Conservation (phyloP, 1,140 invertebrate species). For the Caenorhabditis briggsae region DNA sequence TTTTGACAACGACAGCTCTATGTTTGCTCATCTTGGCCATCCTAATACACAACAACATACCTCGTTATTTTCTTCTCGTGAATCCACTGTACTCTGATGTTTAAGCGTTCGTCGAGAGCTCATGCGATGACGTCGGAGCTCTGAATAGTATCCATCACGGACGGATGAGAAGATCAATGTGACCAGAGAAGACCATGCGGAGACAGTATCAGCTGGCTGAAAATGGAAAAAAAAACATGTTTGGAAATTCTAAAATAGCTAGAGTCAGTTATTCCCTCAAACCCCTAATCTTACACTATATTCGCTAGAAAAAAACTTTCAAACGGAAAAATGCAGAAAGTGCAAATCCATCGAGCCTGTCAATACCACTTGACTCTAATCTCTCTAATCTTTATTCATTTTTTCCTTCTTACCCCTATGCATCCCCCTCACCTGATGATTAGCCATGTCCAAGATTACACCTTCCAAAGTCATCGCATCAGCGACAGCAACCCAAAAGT, state of each 20-base stretch:
- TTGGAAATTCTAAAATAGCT: background rate
- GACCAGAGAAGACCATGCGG: slow-evolving; percentile 75
- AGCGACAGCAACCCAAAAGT: slow-evolving; percentile 75
- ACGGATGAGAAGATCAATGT: slow-evolving; percentile 74
- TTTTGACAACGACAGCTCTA: background rate
- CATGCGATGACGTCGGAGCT: slow-evolving; percentile 71
- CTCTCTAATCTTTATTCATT: too few relatives aligned
- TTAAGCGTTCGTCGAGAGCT: slow-evolving; percentile 67
- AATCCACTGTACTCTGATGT: slow-evolving; percentile 67
- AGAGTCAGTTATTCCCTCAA: background rate
- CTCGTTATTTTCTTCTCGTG: slow-evolving; percentile 52
- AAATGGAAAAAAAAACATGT: background rate
- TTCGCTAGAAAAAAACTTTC: too few relatives aligned
- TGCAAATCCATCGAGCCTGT: too few relatives aligned
- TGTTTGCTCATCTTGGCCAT: background rate
- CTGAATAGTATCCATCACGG: slow-evolving; percentile 74
- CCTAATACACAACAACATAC: background rate
- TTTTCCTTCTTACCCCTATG: too few relatives aligned
- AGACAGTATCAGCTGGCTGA: slow-evolving; percentile 74
- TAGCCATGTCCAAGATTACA: slow-evolving; percentile 74
- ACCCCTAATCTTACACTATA: too few relatives aligned
- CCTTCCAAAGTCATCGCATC: slow-evolving; percentile 76
- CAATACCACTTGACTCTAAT: too few relatives aligned
- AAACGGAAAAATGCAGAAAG: too few relatives aligned
- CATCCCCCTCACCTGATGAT: slow-evolving; percentile 68